Evolutionary conservation across 2,797 vertebrate genomes (phyloP).

Genomic region (Kryptopterus vitreolus): DNA sequence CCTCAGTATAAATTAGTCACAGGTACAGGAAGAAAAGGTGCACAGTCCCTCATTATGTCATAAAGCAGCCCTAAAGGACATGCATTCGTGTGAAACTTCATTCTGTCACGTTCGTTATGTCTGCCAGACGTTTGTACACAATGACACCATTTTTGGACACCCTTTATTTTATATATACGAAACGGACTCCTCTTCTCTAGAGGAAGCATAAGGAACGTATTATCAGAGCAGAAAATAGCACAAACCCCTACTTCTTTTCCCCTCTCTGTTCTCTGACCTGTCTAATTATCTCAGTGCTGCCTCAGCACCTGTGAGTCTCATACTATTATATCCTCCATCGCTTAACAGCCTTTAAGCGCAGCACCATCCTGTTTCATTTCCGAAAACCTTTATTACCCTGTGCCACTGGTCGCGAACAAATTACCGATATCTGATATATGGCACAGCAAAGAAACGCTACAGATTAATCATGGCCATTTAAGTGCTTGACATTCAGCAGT

Average conservation of each 20-base stretch:
- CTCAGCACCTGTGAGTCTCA: conserved; percentile 57
- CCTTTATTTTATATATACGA: not conserved
- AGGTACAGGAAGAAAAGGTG: not conserved
- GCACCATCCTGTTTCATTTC: conserved; percentile 41
- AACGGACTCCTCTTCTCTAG: not conserved
- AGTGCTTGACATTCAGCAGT: conserved; percentile 37
- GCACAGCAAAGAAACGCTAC: conserved; percentile 9
- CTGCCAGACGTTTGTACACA: not conserved
- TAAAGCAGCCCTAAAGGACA: not conserved
- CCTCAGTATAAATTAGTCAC: not conserved
- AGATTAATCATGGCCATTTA: conserved; percentile 33
- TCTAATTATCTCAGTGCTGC: conserved; percentile 49
- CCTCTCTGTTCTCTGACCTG: conserved; percentile 51
- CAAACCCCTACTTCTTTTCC: conserved; percentile 45
- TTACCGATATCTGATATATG: conserved; percentile 38
- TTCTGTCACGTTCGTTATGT: not conserved
- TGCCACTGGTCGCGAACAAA: conserved; percentile 27
- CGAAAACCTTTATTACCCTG: conserved; percentile 40
- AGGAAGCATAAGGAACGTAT: conserved; percentile 52
- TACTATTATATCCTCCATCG: conserved; percentile 49
- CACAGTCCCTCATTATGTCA: not conserved
- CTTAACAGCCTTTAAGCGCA: conserved; percentile 46
- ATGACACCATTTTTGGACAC: not conserved
- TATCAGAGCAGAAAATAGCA: conserved; percentile 49
- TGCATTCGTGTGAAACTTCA: no score